Conservation (phyloP, 2,888 invertebrate genomes). For the Dinocampus coccinellae region DNA sequence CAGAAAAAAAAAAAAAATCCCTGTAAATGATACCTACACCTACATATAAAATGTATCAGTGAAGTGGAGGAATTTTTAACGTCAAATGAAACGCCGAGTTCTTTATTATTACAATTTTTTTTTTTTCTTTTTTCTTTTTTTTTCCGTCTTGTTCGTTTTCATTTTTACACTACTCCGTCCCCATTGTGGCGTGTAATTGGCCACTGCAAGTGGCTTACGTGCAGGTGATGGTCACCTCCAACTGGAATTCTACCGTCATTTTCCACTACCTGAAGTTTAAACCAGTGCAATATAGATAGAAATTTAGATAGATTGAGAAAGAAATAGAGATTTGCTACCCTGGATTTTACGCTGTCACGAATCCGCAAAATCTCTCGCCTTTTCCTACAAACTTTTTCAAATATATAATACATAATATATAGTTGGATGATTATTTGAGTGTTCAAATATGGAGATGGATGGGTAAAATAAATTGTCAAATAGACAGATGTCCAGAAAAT, state of each 20-base stretch:
- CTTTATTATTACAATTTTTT: conserved; percentile 25
- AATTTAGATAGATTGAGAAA: not conserved
- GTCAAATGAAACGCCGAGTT: conserved; percentile 22
- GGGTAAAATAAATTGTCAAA: not conserved
- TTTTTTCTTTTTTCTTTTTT: conserved; percentile 18
- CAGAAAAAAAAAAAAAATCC: conserved; percentile 29
- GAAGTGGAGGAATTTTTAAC: not conserved
- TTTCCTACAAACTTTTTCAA: not conserved
- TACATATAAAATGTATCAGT: not conserved
- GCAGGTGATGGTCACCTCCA: conserved; percentile 19
- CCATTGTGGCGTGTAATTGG: conserved; percentile 40
- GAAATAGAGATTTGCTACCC: not conserved
- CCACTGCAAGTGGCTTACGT: conserved; percentile 28
- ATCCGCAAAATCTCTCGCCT: conserved; percentile 38
- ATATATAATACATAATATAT: not conserved
- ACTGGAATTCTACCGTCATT: conserved; percentile 13
- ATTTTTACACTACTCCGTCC: conserved; percentile 27
- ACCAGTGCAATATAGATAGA: conserved; percentile 1
- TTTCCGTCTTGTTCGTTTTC: not conserved
- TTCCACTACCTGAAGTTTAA: conserved; percentile 9
- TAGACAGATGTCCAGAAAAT: not conserved
- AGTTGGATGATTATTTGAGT: conserved; percentile 3
- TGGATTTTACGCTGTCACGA: conserved; percentile 41
- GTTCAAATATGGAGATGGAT: not conserved
- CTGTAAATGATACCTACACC: conserved; percentile 45